phyloP scores from a whole-genome alignment of 2,888 invertebrate genomes.

The Teinopalpus imperialis region DNA sequence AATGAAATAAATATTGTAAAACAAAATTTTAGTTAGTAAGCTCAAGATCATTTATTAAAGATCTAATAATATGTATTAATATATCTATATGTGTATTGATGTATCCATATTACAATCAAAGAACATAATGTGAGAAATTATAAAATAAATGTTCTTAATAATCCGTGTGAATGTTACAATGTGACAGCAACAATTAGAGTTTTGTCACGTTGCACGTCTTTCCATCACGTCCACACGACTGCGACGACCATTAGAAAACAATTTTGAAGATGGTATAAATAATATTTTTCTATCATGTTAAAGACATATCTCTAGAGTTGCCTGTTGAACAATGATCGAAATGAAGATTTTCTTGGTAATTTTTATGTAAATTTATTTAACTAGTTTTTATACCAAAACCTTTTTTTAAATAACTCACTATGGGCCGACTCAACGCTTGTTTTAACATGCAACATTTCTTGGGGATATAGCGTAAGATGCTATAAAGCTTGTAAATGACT shows the following conservation, averaged over 20 bases:
- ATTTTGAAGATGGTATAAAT: conserved; percentile 65
- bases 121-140: conserved; percentile 24
- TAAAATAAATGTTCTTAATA: conserved; percentile 23
- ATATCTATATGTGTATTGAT: background rate
- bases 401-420: no score
- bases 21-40: background rate
- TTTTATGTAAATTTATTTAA: background rate
- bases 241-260: conserved; percentile 50
- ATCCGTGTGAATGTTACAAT: conserved; percentile 40
- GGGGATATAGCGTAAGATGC: conserved; percentile 4
- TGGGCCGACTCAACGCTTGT: no score
- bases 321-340: conserved; percentile 46
- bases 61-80: background rate
- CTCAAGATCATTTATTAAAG: background rate
- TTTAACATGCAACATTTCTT: no score
- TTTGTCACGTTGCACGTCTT: conserved; percentile 63
- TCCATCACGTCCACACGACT: conserved; percentile 57
- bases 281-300: conserved; percentile 45
- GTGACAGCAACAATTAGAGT: conserved; percentile 68
- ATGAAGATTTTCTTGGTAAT: conserved; percentile 59
- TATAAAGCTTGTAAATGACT: no score
- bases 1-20: no score
- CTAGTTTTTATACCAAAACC: background rate
- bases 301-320: conserved; percentile 54
- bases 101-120: conserved; percentile 8